phyloP scores from a whole-genome alignment of 2,888 invertebrate species.

The Aquatica leii region DNA sequence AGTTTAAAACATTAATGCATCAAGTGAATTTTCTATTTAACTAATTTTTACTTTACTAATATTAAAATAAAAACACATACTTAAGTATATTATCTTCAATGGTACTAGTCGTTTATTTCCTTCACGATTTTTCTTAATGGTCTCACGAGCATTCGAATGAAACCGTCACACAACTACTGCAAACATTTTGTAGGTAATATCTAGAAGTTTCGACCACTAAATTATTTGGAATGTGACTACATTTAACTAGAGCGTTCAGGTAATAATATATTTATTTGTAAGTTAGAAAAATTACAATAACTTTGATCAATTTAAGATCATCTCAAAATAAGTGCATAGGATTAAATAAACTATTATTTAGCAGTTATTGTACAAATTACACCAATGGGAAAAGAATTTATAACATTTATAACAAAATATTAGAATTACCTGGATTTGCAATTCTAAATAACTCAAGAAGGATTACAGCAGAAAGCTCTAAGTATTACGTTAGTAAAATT shows the following conservation, averaged over 20 bases:
- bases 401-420: no score
- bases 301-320: no score
- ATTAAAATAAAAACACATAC: no score
- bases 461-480: constrained; percentile 29
- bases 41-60: no score
- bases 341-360: no score
- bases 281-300: constrained; percentile 1
- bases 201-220: constrained; percentile 30
- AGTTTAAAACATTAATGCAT: no score
- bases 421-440: constrained; percentile 22
- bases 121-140: constrained; percentile 49
- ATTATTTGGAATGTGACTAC: constrained; percentile 33
- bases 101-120: constrained; percentile 45
- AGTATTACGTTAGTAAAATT: constrained; percentile 31
- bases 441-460: constrained; percentile 31
- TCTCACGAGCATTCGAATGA: constrained; percentile 42
- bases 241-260: no score
- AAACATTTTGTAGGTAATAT: constrained; percentile 36
- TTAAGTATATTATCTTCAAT: constrained; percentile 45
- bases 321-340: no score
- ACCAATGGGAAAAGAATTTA: no score
- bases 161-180: constrained; percentile 36
- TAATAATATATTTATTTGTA: constrained; percentile 21
- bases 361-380: neutral
- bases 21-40: no score